phyloP scores from a whole-genome alignment of 2,797 vertebrate species.

The Xerus rutilus region DNA sequence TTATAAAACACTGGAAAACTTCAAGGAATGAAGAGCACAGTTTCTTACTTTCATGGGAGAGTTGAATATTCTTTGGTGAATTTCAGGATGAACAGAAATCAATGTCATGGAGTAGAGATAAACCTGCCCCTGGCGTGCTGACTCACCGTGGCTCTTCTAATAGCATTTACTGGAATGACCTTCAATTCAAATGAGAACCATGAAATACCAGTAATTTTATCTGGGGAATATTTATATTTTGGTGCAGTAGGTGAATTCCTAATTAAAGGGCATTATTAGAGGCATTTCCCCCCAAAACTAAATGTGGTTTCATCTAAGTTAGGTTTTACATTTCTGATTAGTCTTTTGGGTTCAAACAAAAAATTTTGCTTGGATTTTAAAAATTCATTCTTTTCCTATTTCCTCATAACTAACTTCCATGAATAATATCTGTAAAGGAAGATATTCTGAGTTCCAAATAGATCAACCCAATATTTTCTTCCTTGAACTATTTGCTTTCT shows the following conservation, averaged over 20 bases:
- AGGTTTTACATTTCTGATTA: conserved; percentile 38
- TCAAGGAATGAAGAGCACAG: neutral
- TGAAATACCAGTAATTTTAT: conserved; percentile 80
- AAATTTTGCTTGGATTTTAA: conserved; percentile 53
- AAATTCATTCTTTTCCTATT: conserved; percentile 56
- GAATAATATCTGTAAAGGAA: neutral
- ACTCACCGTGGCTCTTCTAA: conserved; percentile 70
- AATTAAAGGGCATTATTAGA: conserved; percentile 77
- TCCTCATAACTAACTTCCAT: conserved; percentile 28
- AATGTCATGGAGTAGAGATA: neutral
- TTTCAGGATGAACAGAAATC: conserved; percentile 64
- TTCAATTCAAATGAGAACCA: conserved; percentile 73
- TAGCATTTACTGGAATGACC: conserved; percentile 76
- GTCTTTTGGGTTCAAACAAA: conserved; percentile 14
- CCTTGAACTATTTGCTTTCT: conserved; percentile 27
- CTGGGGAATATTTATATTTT: conserved; percentile 81
- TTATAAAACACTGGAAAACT: neutral
- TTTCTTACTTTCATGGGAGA: neutral
- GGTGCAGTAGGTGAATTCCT: conserved; percentile 81
- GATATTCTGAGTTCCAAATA: neutral
- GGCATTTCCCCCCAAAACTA: conserved; percentile 26
- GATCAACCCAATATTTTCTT: conserved; percentile 17
- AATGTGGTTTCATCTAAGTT: conserved; percentile 64
- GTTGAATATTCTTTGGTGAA: neutral
- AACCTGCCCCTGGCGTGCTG: conserved; percentile 40